Evolutionary conservation across 2,113 vertebrate species (phyloP), one percentile per base, ranked within the genome.

Genomic region (Indicator indicator): DNA sequence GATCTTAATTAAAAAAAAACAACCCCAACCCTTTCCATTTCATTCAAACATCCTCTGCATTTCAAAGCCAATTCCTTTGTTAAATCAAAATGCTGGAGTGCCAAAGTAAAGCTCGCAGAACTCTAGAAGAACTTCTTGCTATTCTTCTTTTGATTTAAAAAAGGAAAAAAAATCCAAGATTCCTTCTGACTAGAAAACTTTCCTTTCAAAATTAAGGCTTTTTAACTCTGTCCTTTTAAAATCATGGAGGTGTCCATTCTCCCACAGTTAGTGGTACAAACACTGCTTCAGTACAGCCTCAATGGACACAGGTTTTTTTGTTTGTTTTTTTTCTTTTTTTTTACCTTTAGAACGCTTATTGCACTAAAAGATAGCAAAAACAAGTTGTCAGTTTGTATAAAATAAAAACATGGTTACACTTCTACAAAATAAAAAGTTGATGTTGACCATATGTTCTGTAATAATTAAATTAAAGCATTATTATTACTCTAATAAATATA

Each of bases 321-420:
- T 48, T 48, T 48, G 46, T 48, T 50, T 11, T 11, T 24, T 50
- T 48, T 48, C 21, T 50, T 21, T 50, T 52, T 97, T 97, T 97
- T 97, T 30, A 16, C 28, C 97, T 98, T 97, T 98, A 96, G 95
- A 97, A 98, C 91, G 96, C 98, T 99, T 99, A 99, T 99, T 99
- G 99, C 99, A 99, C 99, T 98, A 98, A 98, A 98, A 98, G 97
- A 98, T 97, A 98, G 97, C 97, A 97, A 98, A 98, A 97, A 97
- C 95, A 95, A 97, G 97, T 97, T 97, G 97, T 97, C 97, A 95
- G 98, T 98, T 96, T 70, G 74, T 93, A 15, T 91, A 16, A 74
- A 97, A 98, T 96, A 97, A 96, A 97, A 97, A 97, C 96, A 97
- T 54, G 96, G 96, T 97, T 97, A 97, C 96, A 93, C 93, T 97